Percentiles rank a stretch among this genome's conserved stretches.
phyloP scores from a whole-genome alignment of 2,797 vertebrate genomes.

The Cygnus olor region DNA sequence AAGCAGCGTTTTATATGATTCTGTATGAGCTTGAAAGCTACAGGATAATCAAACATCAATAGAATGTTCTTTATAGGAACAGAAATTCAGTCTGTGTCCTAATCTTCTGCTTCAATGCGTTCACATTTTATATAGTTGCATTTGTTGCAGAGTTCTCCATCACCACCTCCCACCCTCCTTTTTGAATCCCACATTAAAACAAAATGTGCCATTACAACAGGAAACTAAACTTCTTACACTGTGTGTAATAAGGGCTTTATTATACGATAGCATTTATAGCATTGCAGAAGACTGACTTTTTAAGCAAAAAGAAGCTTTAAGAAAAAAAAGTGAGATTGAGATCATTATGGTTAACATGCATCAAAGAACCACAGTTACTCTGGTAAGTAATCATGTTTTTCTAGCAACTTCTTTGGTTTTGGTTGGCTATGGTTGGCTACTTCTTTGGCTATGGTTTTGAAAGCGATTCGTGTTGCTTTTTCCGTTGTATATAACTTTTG shows the following conservation, averaged over 20 bases:
- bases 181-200: background rate
- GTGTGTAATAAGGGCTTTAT: background rate
- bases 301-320: background rate
- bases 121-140: background rate
- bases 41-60: background rate
- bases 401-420: background rate
- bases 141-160: background rate
- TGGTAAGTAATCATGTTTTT: background rate
- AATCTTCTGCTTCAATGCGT: background rate
- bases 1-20: background rate
- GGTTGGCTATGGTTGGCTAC: too few relatives aligned
- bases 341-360: background rate
- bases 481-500: background rate
- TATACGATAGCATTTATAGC: background rate
- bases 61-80: background rate
- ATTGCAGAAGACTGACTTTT: background rate
- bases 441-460: background rate
- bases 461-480: background rate
- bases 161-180: too few relatives aligned
- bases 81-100: background rate
- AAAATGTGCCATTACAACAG: background rate
- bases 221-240: background rate
- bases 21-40: background rate
- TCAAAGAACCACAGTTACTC: background rate
- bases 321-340: background rate